Evolutionary conservation across 1,140 invertebrate genomes (phyloP), one percentile per base, ranked within the genome.

Genomic region (Heliconius congener): DNA sequence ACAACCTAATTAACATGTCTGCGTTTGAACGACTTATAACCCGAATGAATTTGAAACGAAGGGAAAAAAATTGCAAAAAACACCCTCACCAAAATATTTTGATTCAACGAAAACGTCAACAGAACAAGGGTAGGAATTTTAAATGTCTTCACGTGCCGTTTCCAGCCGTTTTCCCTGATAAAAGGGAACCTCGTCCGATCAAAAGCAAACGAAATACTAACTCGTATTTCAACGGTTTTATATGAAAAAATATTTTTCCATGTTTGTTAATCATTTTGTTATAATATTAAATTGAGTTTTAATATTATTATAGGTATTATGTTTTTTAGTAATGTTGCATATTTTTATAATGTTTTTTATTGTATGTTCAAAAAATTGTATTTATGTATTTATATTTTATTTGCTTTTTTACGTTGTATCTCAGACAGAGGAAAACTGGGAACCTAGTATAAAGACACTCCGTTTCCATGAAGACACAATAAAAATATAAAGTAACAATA

Each of bases 121-220:
- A 18, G 73, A 78, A 81, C 76, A 81, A 81, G 73, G 80, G 80
- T 78, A 78, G 80, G 80, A 81, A 81, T 81, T 81, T 72, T 78
- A 81, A 81, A 81, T 81, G 80, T 81, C 80, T 81, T 76, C 80
- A 78, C 73, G 80, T 81, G 70, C 73, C 73, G 73, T 75, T 8
- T 57, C 30, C 66, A 72, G 46, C 74, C 73, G 66, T 78, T 75
- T 75, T 78, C 76, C 23, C 60, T 75, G 80, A 79, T 73, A 81
- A 81, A 77, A 78, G 57, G 73, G 27, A 76, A 76, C 76, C 76
- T 71, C 66, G 57, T 70, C 46, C 76, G 80, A 81, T 78, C 76
- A 78, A 73, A 76, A 73, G 60, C 76, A 75, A 72, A 78, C 50
- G 27, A 66, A 78, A 81, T 81, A 23, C n/a, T 57, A 2, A 30